Conservation (phyloP, 2,113 vertebrate genomes). For the Ameiurus melas region DNA sequence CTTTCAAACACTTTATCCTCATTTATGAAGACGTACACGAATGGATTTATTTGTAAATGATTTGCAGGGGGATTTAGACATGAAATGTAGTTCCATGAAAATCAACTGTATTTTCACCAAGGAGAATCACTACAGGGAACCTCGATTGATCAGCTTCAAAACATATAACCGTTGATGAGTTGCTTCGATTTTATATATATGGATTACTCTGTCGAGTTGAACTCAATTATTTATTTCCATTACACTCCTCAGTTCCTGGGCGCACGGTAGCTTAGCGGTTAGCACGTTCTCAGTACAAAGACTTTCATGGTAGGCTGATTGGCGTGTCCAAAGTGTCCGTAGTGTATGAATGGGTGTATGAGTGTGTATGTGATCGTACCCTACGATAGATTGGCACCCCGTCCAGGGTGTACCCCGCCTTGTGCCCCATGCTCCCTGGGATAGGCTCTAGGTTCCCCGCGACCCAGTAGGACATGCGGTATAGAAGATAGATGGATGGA, state of each 20-base stretch:
- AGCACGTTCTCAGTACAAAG: no score
- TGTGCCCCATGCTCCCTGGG: no score
- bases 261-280: no score
- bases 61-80: not conserved
- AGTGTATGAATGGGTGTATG: no score
- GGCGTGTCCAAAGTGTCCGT: no score
- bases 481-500: no score
- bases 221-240: not conserved
- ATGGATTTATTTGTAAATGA: not conserved
- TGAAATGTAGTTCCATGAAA: not conserved
- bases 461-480: no score
- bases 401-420: no score
- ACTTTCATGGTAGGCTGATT: no score
- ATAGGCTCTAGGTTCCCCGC: no score
- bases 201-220: not conserved
- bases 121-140: not conserved
- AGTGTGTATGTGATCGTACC: no score
- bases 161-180: not conserved
- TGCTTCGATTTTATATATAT: not conserved
- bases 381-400: no score
- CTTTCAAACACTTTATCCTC: not conserved
- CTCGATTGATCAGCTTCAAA: not conserved
- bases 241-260: not conserved
- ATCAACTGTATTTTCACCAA: not conserved
- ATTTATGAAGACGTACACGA: not conserved